A percentile compares a stretch with the other conserved stretches of the same genome.
Conservation (phyloP, 2,113 vertebrate genomes). For the Ophthalmolycus amberensis region DNA sequence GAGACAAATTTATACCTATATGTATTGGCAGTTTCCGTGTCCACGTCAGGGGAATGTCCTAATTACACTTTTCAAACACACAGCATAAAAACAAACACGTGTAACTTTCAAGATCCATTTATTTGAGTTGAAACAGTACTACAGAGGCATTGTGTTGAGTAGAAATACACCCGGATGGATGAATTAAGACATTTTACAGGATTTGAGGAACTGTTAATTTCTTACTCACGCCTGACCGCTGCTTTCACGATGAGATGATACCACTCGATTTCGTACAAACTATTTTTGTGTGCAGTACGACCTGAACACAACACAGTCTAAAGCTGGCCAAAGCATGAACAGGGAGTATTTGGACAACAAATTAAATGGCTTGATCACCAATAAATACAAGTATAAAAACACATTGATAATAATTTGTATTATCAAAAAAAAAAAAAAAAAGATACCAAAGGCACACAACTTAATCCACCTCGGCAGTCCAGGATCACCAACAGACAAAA, state of each 20-base stretch:
- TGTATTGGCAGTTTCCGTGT: neutral
- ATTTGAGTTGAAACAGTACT: conserved; percentile 82
- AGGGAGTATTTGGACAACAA: conserved; percentile 69
- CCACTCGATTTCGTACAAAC: conserved; percentile 51
- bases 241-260: conserved; percentile 72
- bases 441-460: conserved; percentile 84
- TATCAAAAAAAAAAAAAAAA: conserved; percentile 83
- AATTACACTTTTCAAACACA: conserved; percentile 1
- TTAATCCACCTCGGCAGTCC: conserved; percentile 83
- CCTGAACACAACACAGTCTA: conserved; percentile 54
- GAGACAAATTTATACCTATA: neutral
- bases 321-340: conserved; percentile 64
- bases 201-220: conserved; percentile 56
- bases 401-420: conserved; percentile 92
- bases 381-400: conserved; percentile 98
- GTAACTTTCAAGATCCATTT: conserved; percentile 81
- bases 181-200: conserved; percentile 75
- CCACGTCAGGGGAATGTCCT: neutral
- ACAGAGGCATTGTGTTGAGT: conserved; percentile 76
- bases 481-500: conserved; percentile 73
- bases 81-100: conserved; percentile 32
- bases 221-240: conserved; percentile 39
- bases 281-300: conserved; percentile 50
- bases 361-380: conserved; percentile 96
- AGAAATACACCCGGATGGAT: conserved; percentile 62